Base-by-base conservation (phyloP, 1,140 invertebrate species). In the Araneus ventricosus region DNA sequence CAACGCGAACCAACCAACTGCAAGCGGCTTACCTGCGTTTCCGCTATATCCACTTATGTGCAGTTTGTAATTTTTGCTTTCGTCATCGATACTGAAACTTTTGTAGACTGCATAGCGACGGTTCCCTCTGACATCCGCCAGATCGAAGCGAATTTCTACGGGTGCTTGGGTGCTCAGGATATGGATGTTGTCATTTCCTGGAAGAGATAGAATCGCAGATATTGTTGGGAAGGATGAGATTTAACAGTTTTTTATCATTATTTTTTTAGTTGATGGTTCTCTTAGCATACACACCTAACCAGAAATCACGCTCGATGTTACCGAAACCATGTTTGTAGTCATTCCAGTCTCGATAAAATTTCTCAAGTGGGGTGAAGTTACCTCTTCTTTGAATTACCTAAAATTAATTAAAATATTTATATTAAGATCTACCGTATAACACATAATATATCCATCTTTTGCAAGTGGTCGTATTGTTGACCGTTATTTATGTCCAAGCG, bases 111-210 rank as follows among this genome's bases (percentile, higher is more conserved):
- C 92, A 63, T 61, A 93, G 7, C 85, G 27, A 6, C n/a, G 14
- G 4, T 88, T 27, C n/a, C 92, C 86, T 17, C 80, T 45, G 6
- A 80, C 22, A 27, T 88, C 86, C 61, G 79, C 45, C 6, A 93
- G 24, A 80, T 93, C 92, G 30, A 88, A 79, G 6, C 92, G 79
- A 14, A 88, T 37, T n/a, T 63, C 57, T 10, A 61, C 88, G 17
- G 27, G 24, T 59, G 27, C n/a, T 20, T 88, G 92, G 82, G 88
- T 93, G 30, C 41, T 93, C n/a, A 93, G 41, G 8, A 85, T 67
- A 61, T 63, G 63, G 20, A 93, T 93, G 45, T 84, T 88, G 27
- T 93, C 92, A 24, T 93, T 93, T n/a, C 92, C 92, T 93, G 59
- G 6, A 41, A 39, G 4, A 87, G 22, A 63, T 52, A 52, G 17